Base-by-base conservation (phyloP, 35 echinoderm and acorn worm species). In the Stichopus chloronotus region DNA sequence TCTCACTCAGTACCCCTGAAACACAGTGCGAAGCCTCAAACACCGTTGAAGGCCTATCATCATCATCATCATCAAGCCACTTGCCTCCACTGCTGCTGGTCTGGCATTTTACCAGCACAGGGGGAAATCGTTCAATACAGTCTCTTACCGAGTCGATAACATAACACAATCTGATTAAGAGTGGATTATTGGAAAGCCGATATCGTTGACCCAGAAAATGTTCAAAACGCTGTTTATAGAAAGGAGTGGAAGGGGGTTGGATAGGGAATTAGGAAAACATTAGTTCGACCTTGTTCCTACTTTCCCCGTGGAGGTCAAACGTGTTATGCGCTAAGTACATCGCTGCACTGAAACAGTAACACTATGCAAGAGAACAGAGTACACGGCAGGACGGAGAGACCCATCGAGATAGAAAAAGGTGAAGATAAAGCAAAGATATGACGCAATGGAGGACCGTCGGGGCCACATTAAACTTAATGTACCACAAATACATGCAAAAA, bases 251-350 rank as follows among this genome's bases (percentile, higher is more conserved):
- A 53, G 82, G 55, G 82, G 82, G 52, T 16, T 55, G 82, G 55
- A 53, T 58, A 85, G 53, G 82, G 82, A 85, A 85, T 85, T 85
- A 85, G 82, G 82, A 85, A 85, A 85, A 85, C 82, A 85, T 85
- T 85, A 85, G 13, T 85, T 57, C 30, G 82, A 85, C 82, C 82
- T 85, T 85, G 82, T 85, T 85, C 55, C 55, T 85, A 85, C 82
- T 85, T 85, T 85, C 24, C n/a, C 9, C 17, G 82, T 85, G 82
- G 82, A 85, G 82, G 82, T 58, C 55, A 85, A 85, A 85, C 55
- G 82, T 85, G 69, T n/a, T 14, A 20, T 74, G 69, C 22, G n/a
- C 4, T 74, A 74, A 20, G 17, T 7, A 19, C 30, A 3, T 43
- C 30, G 30, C 30, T 43, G 30, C 30, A 1, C 30, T 43, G 30